These are phyloP conservation scores for Euproctis similis DNA, from an alignment of 2,888 invertebrate genomes.

Conservation along the genomic window DNA sequence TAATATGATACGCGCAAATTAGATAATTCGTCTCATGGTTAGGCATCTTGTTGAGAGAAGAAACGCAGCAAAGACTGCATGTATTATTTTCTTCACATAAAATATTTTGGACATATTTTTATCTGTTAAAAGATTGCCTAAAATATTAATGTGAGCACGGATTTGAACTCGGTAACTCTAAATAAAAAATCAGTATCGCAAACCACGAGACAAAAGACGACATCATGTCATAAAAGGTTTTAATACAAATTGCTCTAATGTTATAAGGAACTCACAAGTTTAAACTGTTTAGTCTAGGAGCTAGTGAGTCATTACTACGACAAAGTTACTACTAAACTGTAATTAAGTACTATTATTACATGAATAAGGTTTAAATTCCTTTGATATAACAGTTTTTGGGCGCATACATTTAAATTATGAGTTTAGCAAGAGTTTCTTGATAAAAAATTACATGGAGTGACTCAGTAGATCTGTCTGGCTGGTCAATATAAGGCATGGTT, in stretches of 20 bases:
- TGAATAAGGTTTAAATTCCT: conserved; percentile 8
- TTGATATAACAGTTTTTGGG: background rate
- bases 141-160: no score
- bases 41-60: no score
- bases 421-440: conserved; percentile 11
- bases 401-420: background rate
- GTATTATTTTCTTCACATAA: no score
- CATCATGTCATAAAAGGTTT: no score
- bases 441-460: conserved; percentile 14
- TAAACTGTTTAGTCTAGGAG: conserved; percentile 23
- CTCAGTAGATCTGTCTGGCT: conserved; percentile 20
- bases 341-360: conserved; percentile 2
- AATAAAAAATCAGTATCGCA: no score
- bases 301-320: conserved; percentile 15
- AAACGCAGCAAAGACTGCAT: no score
- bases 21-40: no score
- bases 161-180: no score
- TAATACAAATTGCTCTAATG: conserved; percentile 39
- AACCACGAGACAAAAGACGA: no score
- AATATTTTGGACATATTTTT: no score
- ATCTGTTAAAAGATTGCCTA: no score
- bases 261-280: conserved; percentile 48
- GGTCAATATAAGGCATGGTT: conserved; percentile 18
- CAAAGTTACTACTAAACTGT: background rate
- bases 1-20: no score